Evolutionary conservation across 1,140 invertebrate species (phyloP).

Genomic region (Apis dorsata): DNA sequence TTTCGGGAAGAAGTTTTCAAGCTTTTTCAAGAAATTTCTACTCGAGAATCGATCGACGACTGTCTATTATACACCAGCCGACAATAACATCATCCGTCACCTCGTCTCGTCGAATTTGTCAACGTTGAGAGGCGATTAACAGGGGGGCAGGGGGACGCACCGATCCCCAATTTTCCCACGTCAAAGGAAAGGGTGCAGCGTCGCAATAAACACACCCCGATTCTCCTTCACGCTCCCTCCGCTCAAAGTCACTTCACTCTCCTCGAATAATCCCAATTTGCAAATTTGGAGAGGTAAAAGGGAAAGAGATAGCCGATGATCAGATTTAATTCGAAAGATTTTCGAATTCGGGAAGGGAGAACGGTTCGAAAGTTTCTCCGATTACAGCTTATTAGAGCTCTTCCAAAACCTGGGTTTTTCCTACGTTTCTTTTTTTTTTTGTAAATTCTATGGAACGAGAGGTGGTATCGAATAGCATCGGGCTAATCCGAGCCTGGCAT

Average conservation of each 20-base stretch:
- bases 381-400: slow-evolving; percentile 63
- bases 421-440: not conserved
- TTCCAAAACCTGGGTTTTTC: slow-evolving; percentile 36
- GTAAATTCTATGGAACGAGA: not conserved
- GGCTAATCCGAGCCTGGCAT: slow-evolving; percentile 61
- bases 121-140: slow-evolving; percentile 74
- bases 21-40: too few relatives aligned
- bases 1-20: not conserved
- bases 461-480: slow-evolving; percentile 63
- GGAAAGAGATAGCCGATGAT: too few relatives aligned
- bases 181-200: slow-evolving; percentile 56
- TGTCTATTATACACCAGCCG: too few relatives aligned
- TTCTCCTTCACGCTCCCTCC: slow-evolving; percentile 63
- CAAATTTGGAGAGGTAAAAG: too few relatives aligned
- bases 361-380: slow-evolving; percentile 19
- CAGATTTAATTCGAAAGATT: too few relatives aligned
- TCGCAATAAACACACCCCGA: slow-evolving; percentile 53
- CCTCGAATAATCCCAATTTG: not conserved
- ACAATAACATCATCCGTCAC: slow-evolving; percentile 73
- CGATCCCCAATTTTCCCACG: slow-evolving; percentile 74
- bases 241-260: slow-evolving; percentile 20
- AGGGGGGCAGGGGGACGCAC: slow-evolving; percentile 25
- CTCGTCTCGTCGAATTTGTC: slow-evolving; percentile 75
- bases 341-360: too few relatives aligned
- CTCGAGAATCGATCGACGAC: too few relatives aligned